Evolutionary conservation across 2,797 vertebrate genomes (phyloP).

Genomic region (Myotis myotis): DNA sequence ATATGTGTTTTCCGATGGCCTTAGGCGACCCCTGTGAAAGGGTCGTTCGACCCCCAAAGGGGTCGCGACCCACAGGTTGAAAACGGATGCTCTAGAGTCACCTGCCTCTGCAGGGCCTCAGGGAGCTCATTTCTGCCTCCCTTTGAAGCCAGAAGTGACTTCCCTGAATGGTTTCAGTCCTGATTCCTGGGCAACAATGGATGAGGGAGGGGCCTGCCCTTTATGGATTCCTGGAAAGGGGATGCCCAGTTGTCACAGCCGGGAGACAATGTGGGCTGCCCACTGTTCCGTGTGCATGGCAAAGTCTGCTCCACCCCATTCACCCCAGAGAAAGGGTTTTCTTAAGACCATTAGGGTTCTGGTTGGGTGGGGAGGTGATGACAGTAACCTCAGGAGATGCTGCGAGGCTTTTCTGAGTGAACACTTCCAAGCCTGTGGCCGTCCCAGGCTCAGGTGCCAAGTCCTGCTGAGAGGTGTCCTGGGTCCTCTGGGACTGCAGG

Average conservation of each 20-base stretch:
- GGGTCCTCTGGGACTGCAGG: constrained; percentile 88
- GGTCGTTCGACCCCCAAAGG: no score
- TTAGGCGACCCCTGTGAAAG: no score
- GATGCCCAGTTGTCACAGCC: background rate
- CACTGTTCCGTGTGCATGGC: background rate
- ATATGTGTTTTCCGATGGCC: no score
- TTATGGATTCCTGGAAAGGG: background rate
- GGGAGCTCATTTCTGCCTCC: background rate
- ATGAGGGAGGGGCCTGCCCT: constrained; percentile 2
- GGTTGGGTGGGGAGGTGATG: background rate
- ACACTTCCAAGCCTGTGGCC: constrained; percentile 91
- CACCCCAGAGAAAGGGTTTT: background rate
- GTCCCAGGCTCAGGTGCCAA: constrained; percentile 89
- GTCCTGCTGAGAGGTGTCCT: constrained; percentile 89
- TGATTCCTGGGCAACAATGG: background rate
- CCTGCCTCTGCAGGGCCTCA: background rate
- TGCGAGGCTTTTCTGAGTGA: constrained; percentile 96
- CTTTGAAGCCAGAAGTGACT: background rate
- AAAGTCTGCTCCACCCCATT: constrained; percentile 20
- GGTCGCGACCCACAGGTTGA: no score
- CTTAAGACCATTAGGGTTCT: constrained; percentile 3
- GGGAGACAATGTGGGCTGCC: background rate
- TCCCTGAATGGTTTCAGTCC: background rate
- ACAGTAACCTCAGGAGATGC: constrained; percentile 95
- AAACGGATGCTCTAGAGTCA: background rate